Evolutionary conservation across 1,140 invertebrate species (phyloP).

Genomic region (Atta texana): DNA sequence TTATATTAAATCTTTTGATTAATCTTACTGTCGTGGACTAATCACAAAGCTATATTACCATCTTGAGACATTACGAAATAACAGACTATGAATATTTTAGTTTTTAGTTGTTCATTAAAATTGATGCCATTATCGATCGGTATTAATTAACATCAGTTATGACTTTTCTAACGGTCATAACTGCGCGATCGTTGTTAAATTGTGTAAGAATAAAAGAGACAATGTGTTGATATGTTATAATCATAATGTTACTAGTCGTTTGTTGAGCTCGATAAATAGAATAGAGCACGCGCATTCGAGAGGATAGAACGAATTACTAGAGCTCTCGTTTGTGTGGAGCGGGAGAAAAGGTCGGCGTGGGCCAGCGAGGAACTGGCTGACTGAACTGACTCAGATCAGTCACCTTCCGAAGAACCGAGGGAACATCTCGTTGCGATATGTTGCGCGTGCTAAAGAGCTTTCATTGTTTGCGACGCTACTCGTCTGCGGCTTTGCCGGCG

Average conservation of each 20-base stretch:
- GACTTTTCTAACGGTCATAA: not conserved
- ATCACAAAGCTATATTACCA: too few relatives aligned
- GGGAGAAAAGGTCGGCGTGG: not conserved
- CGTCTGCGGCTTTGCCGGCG: slow-evolving; percentile 86
- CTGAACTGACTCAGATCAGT: not conserved
- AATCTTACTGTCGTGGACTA: too few relatives aligned
- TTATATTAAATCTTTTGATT: too few relatives aligned
- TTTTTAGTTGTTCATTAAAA: too few relatives aligned
- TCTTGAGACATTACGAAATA: too few relatives aligned
- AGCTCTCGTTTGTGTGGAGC: not conserved
- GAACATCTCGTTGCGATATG: slow-evolving; percentile 63
- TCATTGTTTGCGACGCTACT: slow-evolving; percentile 84
- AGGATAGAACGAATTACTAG: not conserved
- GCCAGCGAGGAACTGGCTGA: too few relatives aligned
- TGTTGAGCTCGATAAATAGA: not conserved
- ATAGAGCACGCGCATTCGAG: not conserved
- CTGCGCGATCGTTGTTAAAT: not conserved
- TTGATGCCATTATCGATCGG: too few relatives aligned
- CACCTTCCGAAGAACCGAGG: not conserved
- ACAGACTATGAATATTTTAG: too few relatives aligned
- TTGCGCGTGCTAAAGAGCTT: slow-evolving; percentile 74
- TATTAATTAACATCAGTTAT: not conserved
- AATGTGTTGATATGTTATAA: not conserved
- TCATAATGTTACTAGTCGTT: not conserved
- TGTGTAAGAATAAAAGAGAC: not conserved